Conservation (phyloP, 37 sponge, comb jelly and placozoan species). For the Beroe ovata region DNA sequence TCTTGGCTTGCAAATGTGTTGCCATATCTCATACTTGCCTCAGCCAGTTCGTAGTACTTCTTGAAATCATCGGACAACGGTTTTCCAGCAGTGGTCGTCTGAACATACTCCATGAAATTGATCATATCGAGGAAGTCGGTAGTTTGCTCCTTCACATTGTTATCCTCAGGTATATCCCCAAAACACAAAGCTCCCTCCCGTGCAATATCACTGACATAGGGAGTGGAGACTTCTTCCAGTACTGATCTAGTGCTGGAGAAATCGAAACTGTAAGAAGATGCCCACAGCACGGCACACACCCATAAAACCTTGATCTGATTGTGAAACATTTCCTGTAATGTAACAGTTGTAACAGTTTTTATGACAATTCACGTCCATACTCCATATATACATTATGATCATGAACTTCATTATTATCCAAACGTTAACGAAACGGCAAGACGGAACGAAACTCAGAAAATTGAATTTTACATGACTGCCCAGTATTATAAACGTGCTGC, state of each 20-base stretch:
- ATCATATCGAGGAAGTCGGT: conserved; percentile 31
- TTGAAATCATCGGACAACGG: not conserved
- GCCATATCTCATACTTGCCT: not conserved
- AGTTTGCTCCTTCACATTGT: not conserved
- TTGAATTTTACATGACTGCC: not conserved
- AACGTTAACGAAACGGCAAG: too few relatives aligned
- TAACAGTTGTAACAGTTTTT: too few relatives aligned
- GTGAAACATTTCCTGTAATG: too few relatives aligned
- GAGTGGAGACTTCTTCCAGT: not conserved
- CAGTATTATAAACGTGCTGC: not conserved
- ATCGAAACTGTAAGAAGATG: not conserved
- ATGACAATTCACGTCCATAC: too few relatives aligned
- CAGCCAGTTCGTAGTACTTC: conserved; percentile 46
- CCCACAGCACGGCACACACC: too few relatives aligned
- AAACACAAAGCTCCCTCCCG: not conserved
- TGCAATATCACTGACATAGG: not conserved
- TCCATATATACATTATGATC: too few relatives aligned
- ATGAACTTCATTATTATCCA: too few relatives aligned
- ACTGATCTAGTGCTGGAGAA: not conserved
- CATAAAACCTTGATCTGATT: too few relatives aligned
- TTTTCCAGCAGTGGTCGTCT: not conserved
- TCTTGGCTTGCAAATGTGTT: conserved; percentile 27
- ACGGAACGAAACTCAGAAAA: not conserved
- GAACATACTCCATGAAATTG: conserved; percentile 55
- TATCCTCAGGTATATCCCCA: not conserved